Evolutionary conservation across 2,797 vertebrate genomes (phyloP).

Genomic region (Alca torda): DNA sequence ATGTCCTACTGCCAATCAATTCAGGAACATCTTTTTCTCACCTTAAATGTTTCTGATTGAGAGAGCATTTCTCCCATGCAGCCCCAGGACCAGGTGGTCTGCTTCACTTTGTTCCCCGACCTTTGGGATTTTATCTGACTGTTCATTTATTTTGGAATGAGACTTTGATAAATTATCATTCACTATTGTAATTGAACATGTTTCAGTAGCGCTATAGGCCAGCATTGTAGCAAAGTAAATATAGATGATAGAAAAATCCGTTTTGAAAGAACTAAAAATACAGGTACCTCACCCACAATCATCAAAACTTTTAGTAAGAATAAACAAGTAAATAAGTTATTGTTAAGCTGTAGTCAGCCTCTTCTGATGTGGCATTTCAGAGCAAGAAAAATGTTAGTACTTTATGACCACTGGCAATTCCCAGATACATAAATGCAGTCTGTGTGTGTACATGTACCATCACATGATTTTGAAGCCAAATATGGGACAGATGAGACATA

Average conservation of each 20-base stretch:
- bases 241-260: not conserved
- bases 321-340: not conserved
- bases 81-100: conserved; percentile 12
- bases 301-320: not conserved
- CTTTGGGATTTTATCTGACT: conserved; percentile 26
- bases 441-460: not conserved
- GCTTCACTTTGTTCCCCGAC: conserved; percentile 27
- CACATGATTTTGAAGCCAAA: conserved; percentile 1
- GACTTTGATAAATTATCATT: conserved; percentile 44
- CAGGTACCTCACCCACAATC: not conserved
- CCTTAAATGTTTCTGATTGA: not conserved
- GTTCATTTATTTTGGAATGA: conserved; percentile 37
- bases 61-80: not conserved
- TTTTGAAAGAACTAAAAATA: not conserved
- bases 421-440: not conserved
- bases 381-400: not conserved
- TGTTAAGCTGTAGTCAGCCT: not conserved
- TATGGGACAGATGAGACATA: conserved; percentile 34
- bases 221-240: not conserved
- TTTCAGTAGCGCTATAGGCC: not conserved
- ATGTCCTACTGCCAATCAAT: not conserved
- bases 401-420: not conserved
- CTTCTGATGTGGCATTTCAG: not conserved
- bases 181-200: not conserved
- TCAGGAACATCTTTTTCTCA: not conserved